Evolutionary conservation across 2,113 vertebrate species (phyloP), one percentile per base, ranked within the genome.

Genomic region (Campylomormyrus tamandua): DNA sequence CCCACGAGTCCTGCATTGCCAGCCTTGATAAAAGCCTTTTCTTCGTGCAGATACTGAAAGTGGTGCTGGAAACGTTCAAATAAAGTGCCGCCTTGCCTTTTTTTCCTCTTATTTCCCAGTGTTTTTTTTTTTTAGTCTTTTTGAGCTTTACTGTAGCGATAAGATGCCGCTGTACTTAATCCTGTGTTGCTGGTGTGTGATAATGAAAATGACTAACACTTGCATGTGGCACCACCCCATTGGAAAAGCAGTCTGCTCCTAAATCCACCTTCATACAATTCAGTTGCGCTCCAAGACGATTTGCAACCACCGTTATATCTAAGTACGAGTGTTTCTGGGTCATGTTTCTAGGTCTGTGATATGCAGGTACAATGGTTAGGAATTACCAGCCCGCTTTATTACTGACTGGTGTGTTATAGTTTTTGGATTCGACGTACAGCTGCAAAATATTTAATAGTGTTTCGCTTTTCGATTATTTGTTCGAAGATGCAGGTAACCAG

Each of bases 11-110:
- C 19, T 84, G 46, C 39, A 48, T 21, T 84, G 17, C 24, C 62
- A 45, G 45, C 46, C 46, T 45, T 84, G 39, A 84, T 46, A 84
- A 84, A 84, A 83, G 86, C 83, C 92, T 89, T 85, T 91, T 7
- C 56, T 62, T 15, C 90, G 90, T 91, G 91, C 88, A 92, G 35
- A 93, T 91, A 5, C 90, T 91, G 91, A 90, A 91, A 91, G 92
- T 90, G 94, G 93, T 93, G 93, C 94, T 95, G 94, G 94, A 94
- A 89, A 90, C 90, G 87, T 48, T 88, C 87, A 90, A 90, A 89
- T 93, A 92, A 83, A 91, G 90, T 91, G 92, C 90, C 92, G 88
- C 90, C 70, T 90, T 92, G 93, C 92, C 92, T 88, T 70, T 90
- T 86, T 56, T 87, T 4, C 50, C 80, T 88, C 90, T 92, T 91